Evolutionary conservation across 2,113 vertebrate genomes (phyloP).

Genomic region (Halichoeres trimaculatus): DNA sequence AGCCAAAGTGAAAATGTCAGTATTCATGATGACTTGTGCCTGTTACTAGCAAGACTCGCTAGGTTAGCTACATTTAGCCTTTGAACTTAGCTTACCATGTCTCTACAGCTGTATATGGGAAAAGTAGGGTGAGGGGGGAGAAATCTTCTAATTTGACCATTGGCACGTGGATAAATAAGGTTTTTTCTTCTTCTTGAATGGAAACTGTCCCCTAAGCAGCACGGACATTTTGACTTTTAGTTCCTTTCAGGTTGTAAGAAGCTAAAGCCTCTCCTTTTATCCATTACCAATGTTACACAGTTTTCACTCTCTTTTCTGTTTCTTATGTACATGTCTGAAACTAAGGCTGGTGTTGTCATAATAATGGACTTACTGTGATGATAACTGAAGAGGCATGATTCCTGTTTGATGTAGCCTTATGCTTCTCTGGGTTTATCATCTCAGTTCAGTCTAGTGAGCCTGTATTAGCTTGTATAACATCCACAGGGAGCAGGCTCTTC

Average conservation of each 20-base stretch:
- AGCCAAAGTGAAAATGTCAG: too few species aligned
- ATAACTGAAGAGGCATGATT: neutral
- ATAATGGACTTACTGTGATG: too few species aligned
- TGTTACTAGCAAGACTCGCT: neutral
- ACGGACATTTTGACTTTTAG: neutral
- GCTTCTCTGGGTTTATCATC: neutral
- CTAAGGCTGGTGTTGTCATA: neutral
- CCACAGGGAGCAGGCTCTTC: conserved; percentile 42
- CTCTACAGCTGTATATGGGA: too few species aligned
- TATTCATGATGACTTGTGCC: too few species aligned
- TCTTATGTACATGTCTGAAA: neutral
- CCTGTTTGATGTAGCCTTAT: conserved; percentile 1
- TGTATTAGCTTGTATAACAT: conserved; percentile 47
- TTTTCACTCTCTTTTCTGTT: neutral
- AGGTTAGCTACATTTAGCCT: too few species aligned
- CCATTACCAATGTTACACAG: too few species aligned
- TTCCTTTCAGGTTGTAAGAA: neutral
- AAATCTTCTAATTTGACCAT: too few species aligned
- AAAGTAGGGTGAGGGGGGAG: too few species aligned
- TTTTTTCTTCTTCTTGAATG: too few species aligned
- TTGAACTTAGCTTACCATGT: too few species aligned
- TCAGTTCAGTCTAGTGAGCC: conserved; percentile 9
- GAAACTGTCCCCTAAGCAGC: neutral
- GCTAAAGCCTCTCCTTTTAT: too few species aligned
- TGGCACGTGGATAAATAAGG: too few species aligned